Evolutionary conservation across 2,113 vertebrate genomes (phyloP).

Genomic region (Setophaga coronata): DNA sequence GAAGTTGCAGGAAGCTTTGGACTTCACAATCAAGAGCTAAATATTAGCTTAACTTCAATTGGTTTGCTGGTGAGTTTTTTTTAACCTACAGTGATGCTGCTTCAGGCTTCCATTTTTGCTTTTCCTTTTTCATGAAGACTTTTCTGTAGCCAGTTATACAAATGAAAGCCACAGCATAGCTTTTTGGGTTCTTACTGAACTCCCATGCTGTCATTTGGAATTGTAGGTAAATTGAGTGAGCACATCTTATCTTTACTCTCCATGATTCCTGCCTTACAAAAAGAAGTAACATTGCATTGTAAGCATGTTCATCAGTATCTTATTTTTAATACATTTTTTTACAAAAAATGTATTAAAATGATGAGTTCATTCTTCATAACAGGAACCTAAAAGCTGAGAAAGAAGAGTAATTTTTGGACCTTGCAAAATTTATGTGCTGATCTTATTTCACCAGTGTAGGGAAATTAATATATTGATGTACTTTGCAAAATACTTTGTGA

Average conservation of each 20-base stretch:
- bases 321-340: not conserved
- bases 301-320: not conserved
- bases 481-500: not conserved
- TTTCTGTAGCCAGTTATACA: not conserved
- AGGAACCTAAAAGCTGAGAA: not conserved
- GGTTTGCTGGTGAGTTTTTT: constrained; percentile 88
- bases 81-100: not conserved
- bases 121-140: not conserved
- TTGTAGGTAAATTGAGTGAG: not conserved
- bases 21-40: constrained; percentile 98
- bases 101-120: not conserved
- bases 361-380: not conserved
- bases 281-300: not conserved
- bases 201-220: not conserved
- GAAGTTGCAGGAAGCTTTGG: constrained; percentile 98
- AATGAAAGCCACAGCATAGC: not conserved
- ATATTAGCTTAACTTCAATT: constrained; percentile 98
- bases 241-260: not conserved
- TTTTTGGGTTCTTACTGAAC: not conserved
- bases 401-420: not conserved
- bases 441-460: not conserved
- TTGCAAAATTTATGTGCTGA: not conserved
- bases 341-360: not conserved
- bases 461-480: not conserved
- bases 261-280: not conserved